Percentiles rank a stretch among this genome's conserved stretches.
Evolutionary conservation across 2,797 vertebrate species (phyloP).

Genomic region (Muscicapa comitata): DNA sequence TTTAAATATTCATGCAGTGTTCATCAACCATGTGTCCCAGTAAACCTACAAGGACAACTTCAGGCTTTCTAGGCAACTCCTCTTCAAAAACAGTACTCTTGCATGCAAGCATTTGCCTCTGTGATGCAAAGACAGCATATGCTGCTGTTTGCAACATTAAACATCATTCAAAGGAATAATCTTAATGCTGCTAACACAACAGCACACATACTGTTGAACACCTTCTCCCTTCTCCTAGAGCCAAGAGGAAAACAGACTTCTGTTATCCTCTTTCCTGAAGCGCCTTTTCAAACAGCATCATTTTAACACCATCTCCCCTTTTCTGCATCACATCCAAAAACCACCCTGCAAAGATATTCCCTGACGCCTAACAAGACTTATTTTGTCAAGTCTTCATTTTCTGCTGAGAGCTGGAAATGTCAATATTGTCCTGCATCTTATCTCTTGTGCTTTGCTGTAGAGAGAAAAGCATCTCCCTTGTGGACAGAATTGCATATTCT

Average conservation of each 20-base stretch:
- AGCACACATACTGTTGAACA: not conserved
- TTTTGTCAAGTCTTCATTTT: slow-evolving; percentile 18
- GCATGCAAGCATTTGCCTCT: not conserved
- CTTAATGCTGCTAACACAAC: not conserved
- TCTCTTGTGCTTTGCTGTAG: not conserved
- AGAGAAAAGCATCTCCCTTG: not conserved
- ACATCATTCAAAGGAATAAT: not conserved
- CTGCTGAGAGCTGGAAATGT: not conserved
- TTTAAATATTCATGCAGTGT: slow-evolving; percentile 45
- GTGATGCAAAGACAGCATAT: not conserved
- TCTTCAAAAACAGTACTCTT: not conserved
- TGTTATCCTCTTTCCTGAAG: not conserved
- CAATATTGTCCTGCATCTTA: not conserved
- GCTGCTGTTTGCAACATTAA: slow-evolving; percentile 14
- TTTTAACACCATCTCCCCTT: not conserved
- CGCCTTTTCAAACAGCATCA: not conserved
- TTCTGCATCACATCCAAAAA: not conserved
- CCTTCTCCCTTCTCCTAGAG: not conserved
- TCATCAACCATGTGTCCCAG: not conserved
- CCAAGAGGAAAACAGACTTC: not conserved
- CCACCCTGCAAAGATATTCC: not conserved
- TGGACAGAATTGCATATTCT: not conserved
- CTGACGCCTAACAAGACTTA: not conserved
- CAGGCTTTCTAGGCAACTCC: not conserved
- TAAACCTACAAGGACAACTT: slow-evolving; percentile 28